These are phyloP conservation scores for Dryobates pubescens DNA, from an alignment of 2,797 vertebrate genomes.

Conservation along the genomic window DNA sequence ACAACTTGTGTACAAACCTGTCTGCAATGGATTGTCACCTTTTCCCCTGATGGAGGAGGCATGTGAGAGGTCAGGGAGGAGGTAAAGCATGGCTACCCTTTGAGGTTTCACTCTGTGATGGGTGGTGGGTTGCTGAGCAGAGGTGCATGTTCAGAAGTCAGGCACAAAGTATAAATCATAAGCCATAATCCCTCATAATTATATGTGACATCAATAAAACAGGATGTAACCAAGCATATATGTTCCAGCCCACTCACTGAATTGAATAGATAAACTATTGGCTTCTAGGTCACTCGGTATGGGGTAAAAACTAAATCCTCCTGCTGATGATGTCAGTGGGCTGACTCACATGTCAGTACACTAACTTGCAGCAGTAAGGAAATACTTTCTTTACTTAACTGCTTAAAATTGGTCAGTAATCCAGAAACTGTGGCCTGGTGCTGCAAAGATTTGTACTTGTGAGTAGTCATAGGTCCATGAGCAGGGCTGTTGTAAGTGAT, in stretches of 20 bases:
- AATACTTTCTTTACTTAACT: neutral
- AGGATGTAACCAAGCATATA: neutral
- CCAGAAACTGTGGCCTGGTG: neutral
- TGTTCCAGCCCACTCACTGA: neutral
- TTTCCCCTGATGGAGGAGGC: neutral
- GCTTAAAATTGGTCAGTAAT: neutral
- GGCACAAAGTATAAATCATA: neutral
- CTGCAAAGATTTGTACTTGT: neutral
- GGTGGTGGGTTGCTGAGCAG: neutral
- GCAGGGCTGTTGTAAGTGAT: neutral
- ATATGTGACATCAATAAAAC: neutral
- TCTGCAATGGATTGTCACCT: neutral
- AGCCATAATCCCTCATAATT: neutral
- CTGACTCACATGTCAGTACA: neutral
- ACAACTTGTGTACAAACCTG: neutral
- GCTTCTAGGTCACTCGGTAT: neutral
- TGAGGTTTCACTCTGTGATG: rapidly evolving
- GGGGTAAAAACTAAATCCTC: neutral
- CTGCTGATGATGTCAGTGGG: neutral
- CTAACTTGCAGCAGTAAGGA: neutral
- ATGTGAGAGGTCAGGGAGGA: neutral
- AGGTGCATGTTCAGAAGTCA: neutral
- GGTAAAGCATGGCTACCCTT: neutral
- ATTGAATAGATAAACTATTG: neutral
- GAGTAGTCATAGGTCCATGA: neutral